Percentiles rank a stretch among this genome's conserved stretches.
Evolutionary conservation across 1,140 invertebrate genomes (phyloP).

Genomic region (Heliconius nattereri): DNA sequence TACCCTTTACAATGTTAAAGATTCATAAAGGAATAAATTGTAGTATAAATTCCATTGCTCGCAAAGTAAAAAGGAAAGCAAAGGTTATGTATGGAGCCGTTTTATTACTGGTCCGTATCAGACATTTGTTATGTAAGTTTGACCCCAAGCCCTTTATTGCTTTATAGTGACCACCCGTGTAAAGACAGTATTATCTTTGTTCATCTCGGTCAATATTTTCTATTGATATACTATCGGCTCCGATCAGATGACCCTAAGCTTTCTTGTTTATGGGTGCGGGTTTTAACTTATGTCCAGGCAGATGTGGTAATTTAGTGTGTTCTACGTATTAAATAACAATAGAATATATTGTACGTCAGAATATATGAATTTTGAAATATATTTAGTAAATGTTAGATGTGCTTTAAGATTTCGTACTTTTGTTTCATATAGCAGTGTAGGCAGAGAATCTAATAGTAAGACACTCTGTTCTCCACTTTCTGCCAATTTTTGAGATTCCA

Average conservation of each 20-base stretch:
- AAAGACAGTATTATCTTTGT: constrained; percentile 59
- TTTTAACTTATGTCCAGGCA: constrained; percentile 23
- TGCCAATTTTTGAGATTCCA: too few relatives aligned
- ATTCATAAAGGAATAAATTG: constrained; percentile 25
- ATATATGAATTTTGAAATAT: background rate
- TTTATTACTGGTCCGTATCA: constrained; percentile 46
- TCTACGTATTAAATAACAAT: background rate
- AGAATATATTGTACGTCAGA: background rate
- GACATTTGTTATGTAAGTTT: constrained; percentile 49
- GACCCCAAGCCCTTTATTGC: constrained; percentile 54
- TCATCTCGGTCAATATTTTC: constrained; percentile 72
- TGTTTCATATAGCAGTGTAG: too few relatives aligned
- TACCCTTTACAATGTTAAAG: constrained; percentile 17
- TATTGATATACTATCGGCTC: constrained; percentile 64
- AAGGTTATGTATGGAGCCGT: constrained; percentile 39
- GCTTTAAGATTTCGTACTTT: too few relatives aligned
- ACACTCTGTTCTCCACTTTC: too few relatives aligned
- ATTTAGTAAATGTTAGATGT: too few relatives aligned
- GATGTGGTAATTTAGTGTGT: background rate
- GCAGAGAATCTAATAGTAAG: too few relatives aligned
- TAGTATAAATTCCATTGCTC: constrained; percentile 29
- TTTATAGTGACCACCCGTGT: constrained; percentile 58
- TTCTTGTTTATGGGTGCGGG: constrained; percentile 37
- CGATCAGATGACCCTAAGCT: constrained; percentile 53
- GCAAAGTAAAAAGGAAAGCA: constrained; percentile 36